phyloP scores from a whole-genome alignment of 2,113 vertebrate genomes.

The Limanda limanda region DNA sequence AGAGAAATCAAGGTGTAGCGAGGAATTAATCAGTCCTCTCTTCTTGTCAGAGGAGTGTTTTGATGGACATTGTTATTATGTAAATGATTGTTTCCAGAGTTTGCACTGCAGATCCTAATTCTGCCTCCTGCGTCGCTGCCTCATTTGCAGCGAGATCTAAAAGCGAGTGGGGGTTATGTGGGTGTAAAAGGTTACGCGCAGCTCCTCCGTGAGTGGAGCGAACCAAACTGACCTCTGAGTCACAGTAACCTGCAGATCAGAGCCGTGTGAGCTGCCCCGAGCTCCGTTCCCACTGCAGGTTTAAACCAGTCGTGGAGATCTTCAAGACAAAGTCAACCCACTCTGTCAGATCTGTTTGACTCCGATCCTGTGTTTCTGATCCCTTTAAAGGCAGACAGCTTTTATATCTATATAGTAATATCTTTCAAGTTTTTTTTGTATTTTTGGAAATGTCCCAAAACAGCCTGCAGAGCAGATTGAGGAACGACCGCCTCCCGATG shows the following conservation, averaged over 20 bases:
- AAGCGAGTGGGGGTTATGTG: slow-evolving; percentile 50
- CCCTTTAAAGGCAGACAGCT: slow-evolving; percentile 15
- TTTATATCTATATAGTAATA: neutral
- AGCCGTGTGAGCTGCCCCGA: neutral
- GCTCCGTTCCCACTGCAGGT: slow-evolving; percentile 26
- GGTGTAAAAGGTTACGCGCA: slow-evolving; percentile 60
- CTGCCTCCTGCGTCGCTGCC: slow-evolving; percentile 40
- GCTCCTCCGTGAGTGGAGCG: slow-evolving; percentile 52
- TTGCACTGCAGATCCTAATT: slow-evolving; percentile 56
- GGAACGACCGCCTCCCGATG: slow-evolving; percentile 26
- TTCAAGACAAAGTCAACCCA: slow-evolving; percentile 22
- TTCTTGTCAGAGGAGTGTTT: slow-evolving; percentile 32
- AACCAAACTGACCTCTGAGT: slow-evolving; percentile 67
- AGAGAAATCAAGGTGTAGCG: slow-evolving; percentile 52
- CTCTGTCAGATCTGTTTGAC: slow-evolving; percentile 5
- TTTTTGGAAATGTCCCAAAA: slow-evolving; percentile 24
- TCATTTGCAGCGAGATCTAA: slow-evolving; percentile 46
- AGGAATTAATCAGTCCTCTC: slow-evolving; percentile 55
- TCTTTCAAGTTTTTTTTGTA: neutral
- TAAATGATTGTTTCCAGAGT: slow-evolving; percentile 56
- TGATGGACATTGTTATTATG: slow-evolving; percentile 65
- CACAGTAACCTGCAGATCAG: slow-evolving; percentile 45
- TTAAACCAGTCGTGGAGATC: slow-evolving; percentile 21
- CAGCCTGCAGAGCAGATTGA: slow-evolving; percentile 37
- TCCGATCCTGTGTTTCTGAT: slow-evolving; percentile 13